Percentiles rank a stretch among this genome's conserved stretches.
Conservation (phyloP, 1,140 invertebrate genomes). For the Hyles vespertilio region DNA sequence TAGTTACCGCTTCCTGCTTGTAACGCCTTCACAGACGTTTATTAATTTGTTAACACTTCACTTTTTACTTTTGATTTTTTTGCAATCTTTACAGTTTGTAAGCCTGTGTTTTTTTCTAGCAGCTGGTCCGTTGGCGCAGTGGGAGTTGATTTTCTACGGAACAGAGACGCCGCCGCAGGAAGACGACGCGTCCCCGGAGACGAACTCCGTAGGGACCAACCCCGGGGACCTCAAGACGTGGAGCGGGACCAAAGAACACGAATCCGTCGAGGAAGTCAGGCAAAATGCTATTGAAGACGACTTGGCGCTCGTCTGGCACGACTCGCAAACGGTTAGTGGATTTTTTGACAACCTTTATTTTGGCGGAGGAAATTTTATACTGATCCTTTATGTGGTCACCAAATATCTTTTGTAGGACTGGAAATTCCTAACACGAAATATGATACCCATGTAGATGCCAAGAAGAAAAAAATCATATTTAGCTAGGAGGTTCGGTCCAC, state of each 20-base stretch:
- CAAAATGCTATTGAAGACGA: conserved; percentile 58
- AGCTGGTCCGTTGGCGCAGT: conserved; percentile 78
- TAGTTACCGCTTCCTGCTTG: conserved; percentile 16
- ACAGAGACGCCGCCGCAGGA: conserved; percentile 80
- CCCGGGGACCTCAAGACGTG: conserved; percentile 20
- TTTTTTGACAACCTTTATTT: not conserved
- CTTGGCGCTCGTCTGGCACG: conserved; percentile 50
- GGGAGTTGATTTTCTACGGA: conserved; percentile 87
- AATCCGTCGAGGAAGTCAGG: conserved; percentile 35
- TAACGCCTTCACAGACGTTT: conserved; percentile 1
- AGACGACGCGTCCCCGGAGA: conserved; percentile 56
- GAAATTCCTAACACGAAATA: no score
- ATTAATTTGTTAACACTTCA: conserved; percentile 1
- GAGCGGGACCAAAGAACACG: conserved; percentile 28
- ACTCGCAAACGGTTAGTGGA: conserved; percentile 51
- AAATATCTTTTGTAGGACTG: no score
- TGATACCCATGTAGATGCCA: no score
- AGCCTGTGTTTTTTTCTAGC: conserved; percentile 10
- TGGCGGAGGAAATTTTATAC: no score
- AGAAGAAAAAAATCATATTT: no score
- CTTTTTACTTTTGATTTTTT: not conserved
- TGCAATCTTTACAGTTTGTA: no score
- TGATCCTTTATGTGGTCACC: no score
- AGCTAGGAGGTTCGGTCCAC: no score
- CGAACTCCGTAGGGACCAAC: conserved; percentile 22